Percentiles rank a stretch among this genome's conserved stretches.
Conservation (phyloP, 2,888 invertebrate genomes). For the Drosophila melanosoma region DNA sequence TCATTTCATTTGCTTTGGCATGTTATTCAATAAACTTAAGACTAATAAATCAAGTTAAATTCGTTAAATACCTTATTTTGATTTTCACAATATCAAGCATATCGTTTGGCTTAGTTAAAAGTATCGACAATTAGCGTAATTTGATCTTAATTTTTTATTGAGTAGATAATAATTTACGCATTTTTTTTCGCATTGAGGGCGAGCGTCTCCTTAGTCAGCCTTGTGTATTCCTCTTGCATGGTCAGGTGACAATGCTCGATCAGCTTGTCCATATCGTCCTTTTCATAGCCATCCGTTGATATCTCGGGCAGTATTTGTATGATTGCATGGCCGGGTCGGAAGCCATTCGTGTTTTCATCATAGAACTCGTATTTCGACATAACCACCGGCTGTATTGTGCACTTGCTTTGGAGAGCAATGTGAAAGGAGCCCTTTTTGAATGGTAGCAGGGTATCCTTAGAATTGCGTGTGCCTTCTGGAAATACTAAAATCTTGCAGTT, state of each 20-base stretch:
- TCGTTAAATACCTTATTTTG: constrained; percentile 28
- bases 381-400: constrained; percentile 95
- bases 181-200: constrained; percentile 63
- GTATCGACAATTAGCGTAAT: constrained; percentile 41
- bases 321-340: constrained; percentile 89
- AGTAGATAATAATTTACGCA: constrained; percentile 37
- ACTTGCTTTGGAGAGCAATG: constrained; percentile 92
- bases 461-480: constrained; percentile 96
- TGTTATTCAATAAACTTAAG: constrained; percentile 45
- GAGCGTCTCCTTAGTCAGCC: constrained; percentile 85
- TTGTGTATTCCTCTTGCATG: constrained; percentile 89
- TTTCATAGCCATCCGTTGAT: constrained; percentile 87
- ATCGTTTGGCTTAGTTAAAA: constrained; percentile 33
- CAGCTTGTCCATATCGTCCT: constrained; percentile 88
- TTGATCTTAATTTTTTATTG: constrained; percentile 43
- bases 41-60: constrained; percentile 44
- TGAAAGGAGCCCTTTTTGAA: constrained; percentile 99
- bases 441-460: constrained; percentile 91
- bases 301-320: constrained; percentile 91
- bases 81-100: constrained; percentile 32
- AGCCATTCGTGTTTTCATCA: constrained; percentile 87
- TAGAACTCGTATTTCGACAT: constrained; percentile 93
- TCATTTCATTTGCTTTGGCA: constrained; percentile 27
- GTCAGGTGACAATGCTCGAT: constrained; percentile 88
- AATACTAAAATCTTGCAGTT: constrained; percentile 93